Evolutionary conservation across 2,797 vertebrate genomes (phyloP).

Genomic region (Perodicticus potto): DNA sequence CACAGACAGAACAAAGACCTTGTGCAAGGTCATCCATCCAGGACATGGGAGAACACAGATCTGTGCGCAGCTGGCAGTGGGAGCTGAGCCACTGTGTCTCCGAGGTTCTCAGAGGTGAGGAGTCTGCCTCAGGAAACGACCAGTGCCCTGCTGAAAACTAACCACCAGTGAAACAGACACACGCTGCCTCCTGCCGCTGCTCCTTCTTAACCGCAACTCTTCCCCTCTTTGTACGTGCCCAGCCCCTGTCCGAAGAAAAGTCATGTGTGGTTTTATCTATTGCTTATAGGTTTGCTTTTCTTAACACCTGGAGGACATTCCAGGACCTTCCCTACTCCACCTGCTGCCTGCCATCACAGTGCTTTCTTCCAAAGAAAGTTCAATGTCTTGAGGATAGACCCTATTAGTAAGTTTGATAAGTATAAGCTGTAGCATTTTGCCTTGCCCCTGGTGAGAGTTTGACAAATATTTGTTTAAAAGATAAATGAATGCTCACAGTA

Average conservation of each 20-base stretch:
- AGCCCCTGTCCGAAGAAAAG: not conserved
- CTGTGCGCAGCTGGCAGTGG: not conserved
- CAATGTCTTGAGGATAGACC: not conserved
- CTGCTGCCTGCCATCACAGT: not conserved
- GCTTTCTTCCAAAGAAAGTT: not conserved
- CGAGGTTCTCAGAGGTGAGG: not conserved
- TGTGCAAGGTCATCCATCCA: not conserved
- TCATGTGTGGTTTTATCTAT: not conserved
- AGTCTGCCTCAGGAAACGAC: not conserved
- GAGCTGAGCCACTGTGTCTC: fast-evolving
- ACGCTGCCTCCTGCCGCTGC: not conserved
- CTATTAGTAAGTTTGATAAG: not conserved
- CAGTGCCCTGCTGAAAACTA: fast-evolving
- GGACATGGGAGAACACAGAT: not conserved
- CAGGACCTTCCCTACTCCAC: fast-evolving
- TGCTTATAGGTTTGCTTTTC: not conserved
- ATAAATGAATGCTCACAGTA: not conserved
- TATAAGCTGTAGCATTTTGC: not conserved
- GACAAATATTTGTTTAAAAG: constrained; percentile 23
- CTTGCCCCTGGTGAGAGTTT: not conserved
- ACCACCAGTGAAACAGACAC: not conserved
- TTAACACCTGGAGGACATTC: fast-evolving
- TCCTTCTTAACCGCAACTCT: not conserved
- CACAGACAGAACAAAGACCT: not conserved
- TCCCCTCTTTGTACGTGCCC: fast-evolving